Percentiles rank a stretch among this genome's conserved stretches.
Evolutionary conservation across 2,888 invertebrate species (phyloP).

Genomic region (Andrena trimmerana): DNA sequence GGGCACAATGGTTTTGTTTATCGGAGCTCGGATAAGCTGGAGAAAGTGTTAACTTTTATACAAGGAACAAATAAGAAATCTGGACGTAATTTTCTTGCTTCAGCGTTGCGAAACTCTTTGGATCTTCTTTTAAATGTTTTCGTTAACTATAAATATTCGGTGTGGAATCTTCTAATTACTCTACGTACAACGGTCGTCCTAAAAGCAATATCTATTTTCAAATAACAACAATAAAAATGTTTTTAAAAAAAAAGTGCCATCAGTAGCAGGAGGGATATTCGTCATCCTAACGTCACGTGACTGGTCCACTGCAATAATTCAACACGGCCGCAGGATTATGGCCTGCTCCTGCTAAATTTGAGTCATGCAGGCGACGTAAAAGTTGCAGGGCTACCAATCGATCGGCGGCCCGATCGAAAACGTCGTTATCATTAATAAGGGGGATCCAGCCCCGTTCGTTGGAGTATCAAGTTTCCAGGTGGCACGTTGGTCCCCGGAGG

Average conservation of each 20-base stretch:
- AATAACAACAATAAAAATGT: too few relatives aligned
- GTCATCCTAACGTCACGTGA: too few relatives aligned
- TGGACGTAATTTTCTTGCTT: background rate
- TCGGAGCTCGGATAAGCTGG: constrained; percentile 1
- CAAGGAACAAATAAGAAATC: background rate
- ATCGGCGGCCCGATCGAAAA: constrained; percentile 13
- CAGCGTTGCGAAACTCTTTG: background rate
- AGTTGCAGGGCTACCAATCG: constrained; percentile 14
- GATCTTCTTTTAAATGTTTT: too few relatives aligned
- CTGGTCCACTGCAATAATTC: background rate
- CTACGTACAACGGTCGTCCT: too few relatives aligned
- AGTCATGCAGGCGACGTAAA: background rate
- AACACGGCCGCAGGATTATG: too few relatives aligned
- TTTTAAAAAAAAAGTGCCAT: too few relatives aligned
- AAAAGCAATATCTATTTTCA: too few relatives aligned
- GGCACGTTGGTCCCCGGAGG: constrained; percentile 42
- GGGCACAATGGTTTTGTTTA: constrained; percentile 15
- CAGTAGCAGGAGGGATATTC: too few relatives aligned
- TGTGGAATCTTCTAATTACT: too few relatives aligned
- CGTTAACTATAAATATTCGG: too few relatives aligned
- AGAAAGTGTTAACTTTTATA: background rate
- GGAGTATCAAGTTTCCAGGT: constrained; percentile 45
- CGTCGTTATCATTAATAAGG: constrained; percentile 55
- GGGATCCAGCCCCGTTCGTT: constrained; percentile 16
- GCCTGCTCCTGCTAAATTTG: background rate